phyloP scores from a whole-genome alignment of 2,888 invertebrate species.

The Eubasilissa splendida region DNA sequence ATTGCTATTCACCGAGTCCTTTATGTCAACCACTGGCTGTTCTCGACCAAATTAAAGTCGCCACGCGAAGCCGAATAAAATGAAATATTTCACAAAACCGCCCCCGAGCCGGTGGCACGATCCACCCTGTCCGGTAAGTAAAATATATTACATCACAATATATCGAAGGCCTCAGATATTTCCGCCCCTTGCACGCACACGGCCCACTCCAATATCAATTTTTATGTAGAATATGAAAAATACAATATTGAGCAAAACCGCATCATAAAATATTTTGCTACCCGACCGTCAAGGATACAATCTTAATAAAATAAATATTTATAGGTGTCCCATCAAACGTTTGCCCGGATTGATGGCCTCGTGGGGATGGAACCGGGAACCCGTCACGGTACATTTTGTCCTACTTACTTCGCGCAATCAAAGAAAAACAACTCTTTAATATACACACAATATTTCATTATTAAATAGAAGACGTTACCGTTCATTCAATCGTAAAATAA shows the following conservation, averaged over 20 bases:
- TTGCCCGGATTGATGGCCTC: constrained; percentile 64
- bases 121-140: constrained; percentile 25
- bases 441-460: too few relatives aligned
- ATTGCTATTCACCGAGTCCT: constrained; percentile 36
- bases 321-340: constrained; percentile 72
- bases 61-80: constrained; percentile 36
- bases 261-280: constrained; percentile 54
- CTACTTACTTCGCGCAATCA: constrained; percentile 9
- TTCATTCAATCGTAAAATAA: too few relatives aligned
- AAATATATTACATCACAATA: constrained; percentile 38
- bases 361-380: constrained; percentile 61
- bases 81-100: constrained; percentile 22
- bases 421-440: too few relatives aligned
- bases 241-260: constrained; percentile 49
- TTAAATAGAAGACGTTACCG: too few relatives aligned
- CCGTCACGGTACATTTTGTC: constrained; percentile 61
- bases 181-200: constrained; percentile 23
- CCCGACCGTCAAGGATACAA: constrained; percentile 65
- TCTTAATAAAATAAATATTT: constrained; percentile 75
- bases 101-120: constrained; percentile 15
- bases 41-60: constrained; percentile 43
- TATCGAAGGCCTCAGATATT: constrained; percentile 24
- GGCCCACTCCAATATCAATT: constrained; percentile 50
- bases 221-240: constrained; percentile 54
- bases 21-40: constrained; percentile 33